Evolutionary conservation across 2,888 invertebrate genomes (phyloP).

Genomic region (Aleiodes testaceus): DNA sequence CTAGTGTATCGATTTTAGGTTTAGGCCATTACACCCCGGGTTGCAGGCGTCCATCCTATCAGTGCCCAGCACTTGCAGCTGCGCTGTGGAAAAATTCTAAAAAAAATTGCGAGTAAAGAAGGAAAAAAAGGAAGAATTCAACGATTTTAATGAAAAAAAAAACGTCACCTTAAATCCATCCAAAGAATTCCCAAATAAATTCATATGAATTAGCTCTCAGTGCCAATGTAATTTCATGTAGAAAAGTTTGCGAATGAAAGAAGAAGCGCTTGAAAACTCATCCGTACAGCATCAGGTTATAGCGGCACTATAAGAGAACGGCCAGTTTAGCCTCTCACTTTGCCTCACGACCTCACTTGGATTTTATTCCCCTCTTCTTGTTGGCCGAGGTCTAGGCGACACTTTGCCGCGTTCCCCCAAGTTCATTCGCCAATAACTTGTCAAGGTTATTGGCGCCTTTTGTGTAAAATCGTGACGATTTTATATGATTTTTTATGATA

Average conservation of each 20-base stretch:
- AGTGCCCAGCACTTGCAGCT: slow-evolving; percentile 52
- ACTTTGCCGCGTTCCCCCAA: slow-evolving; percentile 29
- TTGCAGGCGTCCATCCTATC: slow-evolving; percentile 52
- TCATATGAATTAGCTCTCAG: background rate
- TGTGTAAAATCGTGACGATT: too few relatives aligned
- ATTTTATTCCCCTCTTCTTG: slow-evolving; percentile 35
- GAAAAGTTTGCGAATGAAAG: slow-evolving; percentile 38
- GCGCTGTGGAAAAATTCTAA: slow-evolving; percentile 47
- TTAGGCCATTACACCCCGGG: slow-evolving; percentile 63
- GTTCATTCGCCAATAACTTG: slow-evolving; percentile 47
- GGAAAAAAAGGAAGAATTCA: background rate
- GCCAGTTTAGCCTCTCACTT: slow-evolving; percentile 39
- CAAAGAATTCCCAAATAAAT: too few relatives aligned
- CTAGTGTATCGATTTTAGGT: slow-evolving; percentile 65
- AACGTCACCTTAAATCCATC: too few relatives aligned
- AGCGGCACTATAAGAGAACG: slow-evolving; percentile 16
- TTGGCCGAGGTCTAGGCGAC: slow-evolving; percentile 39
- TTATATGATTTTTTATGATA: too few relatives aligned
- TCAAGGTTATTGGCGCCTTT: slow-evolving; percentile 42
- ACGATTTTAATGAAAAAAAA: too few relatives aligned
- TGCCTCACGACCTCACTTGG: slow-evolving; percentile 50
- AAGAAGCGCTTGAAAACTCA: slow-evolving; percentile 32
- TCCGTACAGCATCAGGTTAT: background rate
- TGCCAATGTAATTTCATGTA: slow-evolving; percentile 30
- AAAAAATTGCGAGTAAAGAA: slow-evolving; percentile 26